Evolutionary conservation across 2,888 invertebrate species (phyloP).

Genomic region (Apodemia zela): DNA sequence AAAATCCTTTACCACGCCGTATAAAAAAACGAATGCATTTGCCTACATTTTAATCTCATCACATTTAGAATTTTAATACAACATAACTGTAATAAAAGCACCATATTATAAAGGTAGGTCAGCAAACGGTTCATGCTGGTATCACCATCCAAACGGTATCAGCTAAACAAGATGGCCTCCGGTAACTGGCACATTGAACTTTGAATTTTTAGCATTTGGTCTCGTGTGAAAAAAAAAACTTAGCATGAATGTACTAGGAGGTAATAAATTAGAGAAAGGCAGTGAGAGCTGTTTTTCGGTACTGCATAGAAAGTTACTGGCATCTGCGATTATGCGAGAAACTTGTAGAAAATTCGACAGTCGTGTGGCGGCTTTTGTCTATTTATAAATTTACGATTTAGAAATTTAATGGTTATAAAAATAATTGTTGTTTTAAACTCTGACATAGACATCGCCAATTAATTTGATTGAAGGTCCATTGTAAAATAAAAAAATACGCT

Average conservation of each 20-base stretch:
- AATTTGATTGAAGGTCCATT: too few relatives aligned
- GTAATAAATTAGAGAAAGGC: conserved; percentile 68
- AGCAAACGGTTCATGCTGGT: conserved; percentile 53
- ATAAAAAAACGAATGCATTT: conserved; percentile 42
- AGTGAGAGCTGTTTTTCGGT: conserved; percentile 46
- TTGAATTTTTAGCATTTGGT: conserved; percentile 55
- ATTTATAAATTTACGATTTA: neutral
- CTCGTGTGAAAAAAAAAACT: conserved; percentile 60
- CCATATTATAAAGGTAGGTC: conserved; percentile 76
- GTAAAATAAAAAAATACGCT: too few relatives aligned
- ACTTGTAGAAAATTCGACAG: conserved; percentile 13
- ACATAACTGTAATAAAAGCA: conserved; percentile 69
- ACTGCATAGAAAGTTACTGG: conserved; percentile 47
- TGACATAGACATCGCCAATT: neutral
- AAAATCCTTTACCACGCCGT: neutral
- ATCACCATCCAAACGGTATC: conserved; percentile 42
- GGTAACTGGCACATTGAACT: conserved; percentile 54
- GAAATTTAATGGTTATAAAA: neutral
- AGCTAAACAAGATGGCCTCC: conserved; percentile 31
- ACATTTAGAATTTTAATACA: conserved; percentile 67
- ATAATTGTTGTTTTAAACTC: neutral
- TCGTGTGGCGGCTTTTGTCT: neutral
- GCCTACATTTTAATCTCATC: conserved; percentile 46
- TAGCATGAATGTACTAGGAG: conserved; percentile 56
- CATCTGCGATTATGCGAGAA: conserved; percentile 18